Base-by-base conservation (phyloP, 2,797 vertebrate genomes). In the Xenentodon cancila region DNA sequence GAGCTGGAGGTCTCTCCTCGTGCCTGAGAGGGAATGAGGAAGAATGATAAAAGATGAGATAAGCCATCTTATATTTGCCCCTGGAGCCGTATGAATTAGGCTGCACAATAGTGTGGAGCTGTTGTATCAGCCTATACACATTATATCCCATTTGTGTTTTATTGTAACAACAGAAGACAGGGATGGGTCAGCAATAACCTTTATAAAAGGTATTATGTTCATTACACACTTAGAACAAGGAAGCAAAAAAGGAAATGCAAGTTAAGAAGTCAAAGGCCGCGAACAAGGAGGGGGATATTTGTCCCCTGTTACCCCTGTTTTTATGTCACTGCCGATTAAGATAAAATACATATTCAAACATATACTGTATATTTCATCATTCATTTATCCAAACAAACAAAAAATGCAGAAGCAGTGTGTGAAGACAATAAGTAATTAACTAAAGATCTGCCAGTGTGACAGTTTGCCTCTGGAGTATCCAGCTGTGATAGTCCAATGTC, bases 1-100 rank as follows among this genome's bases (percentile, higher is more conserved):
- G 97, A 99, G 88, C 83, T 96, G 80, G 94, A 90, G 3, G 95
- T 94, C 87, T 98, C 97, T 80, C 97, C 97, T 2, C 96, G 95
- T 54, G 96, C 96, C 97, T 99, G 86, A 61, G 61, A 53, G 68
- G 81, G 16, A 79, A 48, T 46, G 52, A 59, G 12, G 64, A 59
- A 49, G 5, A 59, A 69, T 12, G 4, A 72, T 50, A 79, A 25
- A 56, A 43, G 44, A 67, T 51, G 3, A 68, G 44, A 71, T 6
- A 62, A 42, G 1, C 13, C 42, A 20, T 18, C 25, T 46, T 6
- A 52, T 55, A 1, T 63, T 57, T 49, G 18, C 48, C 25, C 13
- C 51, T 59, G 48, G 21, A 50, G 19, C 18, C 9, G 66, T 64
- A 46, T 50, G 47, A 62, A 69, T 59, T 20, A 59, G 22, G 37